Base-by-base conservation (phyloP, 92 coral and sea anemone genomes). In the Porites rus region DNA sequence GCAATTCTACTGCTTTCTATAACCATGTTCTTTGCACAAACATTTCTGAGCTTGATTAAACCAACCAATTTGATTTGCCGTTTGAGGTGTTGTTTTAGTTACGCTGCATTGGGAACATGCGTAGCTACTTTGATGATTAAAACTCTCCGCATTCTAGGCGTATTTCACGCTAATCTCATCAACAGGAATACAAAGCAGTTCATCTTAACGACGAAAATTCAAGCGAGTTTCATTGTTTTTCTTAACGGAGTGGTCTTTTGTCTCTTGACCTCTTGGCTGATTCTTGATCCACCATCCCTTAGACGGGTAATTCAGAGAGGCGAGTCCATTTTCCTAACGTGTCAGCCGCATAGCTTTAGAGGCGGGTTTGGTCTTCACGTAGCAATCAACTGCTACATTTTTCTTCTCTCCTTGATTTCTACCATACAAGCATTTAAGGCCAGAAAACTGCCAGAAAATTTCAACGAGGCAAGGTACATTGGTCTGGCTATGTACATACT, bases 141-240 rank as follows among this genome's bases (percentile, higher is more conserved):
- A 59, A 90, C 93, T 9, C 77, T 93, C 38, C 93, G 93, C 20
- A 74, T 93, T 0, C 66, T 93, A 25, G 79, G 96, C 51, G 96
- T 93, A 58, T 93, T 93, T 66, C 90, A 90, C 54, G 81, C 86
- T 16, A 74, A 83, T 17, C 62, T 79, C 31, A 70, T 79, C 75
- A 68, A 72, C 16, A 73, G 84, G 43, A 80, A 81, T 73, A 53
- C 78, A 18, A 90, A 93, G 79, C 64, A 69, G 10, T 68, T 43
- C 63, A 87, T 87, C 58, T 51, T 75, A 43, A 77, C 80, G 53
- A 71, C 74, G 12, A 83, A 88, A 43, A 72, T 75, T 58, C 95
- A 90, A 46, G 72, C 87, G 22, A 43, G 79, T 66, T 74, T 78
- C 10, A 78, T 86, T 1, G 7, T 86, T 71, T 18, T 86, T 6